Conservation (phyloP, 1,140 invertebrate genomes). For the Sinella curviseta region DNA sequence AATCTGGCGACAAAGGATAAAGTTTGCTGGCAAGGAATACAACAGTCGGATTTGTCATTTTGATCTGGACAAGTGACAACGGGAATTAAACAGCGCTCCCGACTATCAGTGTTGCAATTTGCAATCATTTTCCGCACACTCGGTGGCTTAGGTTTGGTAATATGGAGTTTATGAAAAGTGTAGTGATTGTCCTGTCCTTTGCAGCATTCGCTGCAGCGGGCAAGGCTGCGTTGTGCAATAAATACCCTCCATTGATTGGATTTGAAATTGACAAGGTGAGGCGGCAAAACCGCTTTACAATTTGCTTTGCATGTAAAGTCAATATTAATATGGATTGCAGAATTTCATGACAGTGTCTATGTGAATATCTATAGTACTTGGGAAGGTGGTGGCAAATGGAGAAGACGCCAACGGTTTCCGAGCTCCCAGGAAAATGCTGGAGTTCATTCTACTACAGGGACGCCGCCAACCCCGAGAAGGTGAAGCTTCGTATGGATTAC, state of each 20-base stretch:
- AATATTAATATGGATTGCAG: too few relatives aligned
- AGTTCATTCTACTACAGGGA: slow-evolving; percentile 45
- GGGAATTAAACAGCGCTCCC: neutral
- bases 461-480: slow-evolving; percentile 38
- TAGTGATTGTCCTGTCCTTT: neutral
- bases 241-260: slow-evolving; percentile 48
- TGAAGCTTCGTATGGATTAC: slow-evolving; percentile 49
- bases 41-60: neutral
- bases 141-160: neutral
- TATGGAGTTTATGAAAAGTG: slow-evolving; percentile 26
- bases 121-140: too few relatives aligned
- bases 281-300: too few relatives aligned
- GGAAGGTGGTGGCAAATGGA: slow-evolving; percentile 50
- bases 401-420: slow-evolving; percentile 40
- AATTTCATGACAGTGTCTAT: neutral
- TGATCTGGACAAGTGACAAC: neutral
- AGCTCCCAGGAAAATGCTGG: slow-evolving; percentile 49
- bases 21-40: neutral
- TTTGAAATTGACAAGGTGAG: slow-evolving; percentile 49
- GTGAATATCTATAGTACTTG: slow-evolving; percentile 40
- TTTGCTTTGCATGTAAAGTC: too few relatives aligned
- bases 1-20: slow-evolving; percentile 4
- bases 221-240: slow-evolving; percentile 44
- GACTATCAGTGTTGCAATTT: too few relatives aligned
- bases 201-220: neutral